Evolutionary conservation across 1,140 invertebrate genomes (phyloP), one percentile per base, ranked within the genome.

Genomic region (Lepidurus arcticus): DNA sequence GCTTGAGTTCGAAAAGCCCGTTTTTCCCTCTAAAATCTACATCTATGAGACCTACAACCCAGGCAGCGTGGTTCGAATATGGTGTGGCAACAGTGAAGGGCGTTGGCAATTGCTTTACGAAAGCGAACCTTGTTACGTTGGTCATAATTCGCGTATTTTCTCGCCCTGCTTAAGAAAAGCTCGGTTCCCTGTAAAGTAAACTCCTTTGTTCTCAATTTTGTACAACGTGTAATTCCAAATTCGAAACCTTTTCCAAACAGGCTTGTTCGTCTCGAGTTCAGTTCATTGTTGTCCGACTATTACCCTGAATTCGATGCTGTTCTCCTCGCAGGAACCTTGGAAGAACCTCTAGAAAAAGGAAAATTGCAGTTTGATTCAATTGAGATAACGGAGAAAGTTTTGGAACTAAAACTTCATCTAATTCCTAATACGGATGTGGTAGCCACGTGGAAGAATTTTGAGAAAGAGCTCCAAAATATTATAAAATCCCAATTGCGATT

Each of bases 31-130:
- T 13, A 88, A 90, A 82, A 88, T 97, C 65, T 90, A 89, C 3
- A 89, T 96, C 78, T 96, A 92, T 85, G 94, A 97, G 85, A 95
- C 93, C 4, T 96, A 93, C 81, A 96, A 96, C 85, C 94, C 95
- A 7, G 94, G 94, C 42, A 91, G 93, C 42, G 88, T 96, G 13
- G 90, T 96, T 10, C 88, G 91, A 77, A 92, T 97, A 76, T 92
- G 93, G 89, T 93, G 92, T 5, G 88, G 87, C 81, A 85, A 86
- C 74, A 85, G 85, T 47, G 82, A 84, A 74, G 65, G 77, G 74
- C 76, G 21, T 42, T 96, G 94, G 94, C 85, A 88, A 65, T 86
- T 91, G 74, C 85, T 96, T 73, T 96, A 93, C 93, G 90, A 90
- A 84, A 90, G 91, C 42, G 85, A 86, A 76, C 90, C 92, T 7